Conservation (phyloP, 2,888 invertebrate genomes). For the Melanophora roralis region DNA sequence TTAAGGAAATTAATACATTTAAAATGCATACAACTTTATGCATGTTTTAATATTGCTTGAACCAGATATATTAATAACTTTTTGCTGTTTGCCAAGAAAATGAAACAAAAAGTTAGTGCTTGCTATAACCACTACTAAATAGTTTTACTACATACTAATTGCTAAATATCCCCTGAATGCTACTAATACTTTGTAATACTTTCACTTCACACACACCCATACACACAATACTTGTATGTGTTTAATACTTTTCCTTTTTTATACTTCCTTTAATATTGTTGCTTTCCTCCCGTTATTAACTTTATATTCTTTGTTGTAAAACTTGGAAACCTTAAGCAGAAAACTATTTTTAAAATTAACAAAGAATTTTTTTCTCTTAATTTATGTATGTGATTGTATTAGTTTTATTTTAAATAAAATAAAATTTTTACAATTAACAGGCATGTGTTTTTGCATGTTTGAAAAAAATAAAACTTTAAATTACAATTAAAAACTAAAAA, state of each 20-base stretch:
- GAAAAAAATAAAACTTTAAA: constrained; percentile 47
- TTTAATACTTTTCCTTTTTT: constrained; percentile 14
- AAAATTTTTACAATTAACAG: constrained; percentile 27
- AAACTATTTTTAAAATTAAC: not conserved
- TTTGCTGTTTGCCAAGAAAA: not conserved
- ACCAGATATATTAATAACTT: not conserved
- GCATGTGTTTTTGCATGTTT: constrained; percentile 56
- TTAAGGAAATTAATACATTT: not conserved
- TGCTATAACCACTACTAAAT: constrained; percentile 8
- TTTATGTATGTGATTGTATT: constrained; percentile 40
- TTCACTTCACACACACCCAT: not conserved
- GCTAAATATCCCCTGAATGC: constrained; percentile 35
- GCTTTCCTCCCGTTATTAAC: constrained; percentile 10
- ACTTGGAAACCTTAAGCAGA: constrained; percentile 5
- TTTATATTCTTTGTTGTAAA: constrained; percentile 34
- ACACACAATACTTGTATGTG: constrained; percentile 2
- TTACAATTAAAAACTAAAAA: constrained; percentile 20
- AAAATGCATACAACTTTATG: constrained; percentile 10
- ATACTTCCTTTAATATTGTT: constrained; percentile 5
- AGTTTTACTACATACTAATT: not conserved
- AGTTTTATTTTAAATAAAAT: constrained; percentile 33
- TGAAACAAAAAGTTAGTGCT: constrained; percentile 56
- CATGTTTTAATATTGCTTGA: constrained; percentile 8
- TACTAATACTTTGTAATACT: constrained; percentile 12
- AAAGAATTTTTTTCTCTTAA: constrained; percentile 9